These are phyloP conservation scores for Varecia variegata DNA, from an alignment of 2,797 vertebrate species.

Conservation along the genomic window DNA sequence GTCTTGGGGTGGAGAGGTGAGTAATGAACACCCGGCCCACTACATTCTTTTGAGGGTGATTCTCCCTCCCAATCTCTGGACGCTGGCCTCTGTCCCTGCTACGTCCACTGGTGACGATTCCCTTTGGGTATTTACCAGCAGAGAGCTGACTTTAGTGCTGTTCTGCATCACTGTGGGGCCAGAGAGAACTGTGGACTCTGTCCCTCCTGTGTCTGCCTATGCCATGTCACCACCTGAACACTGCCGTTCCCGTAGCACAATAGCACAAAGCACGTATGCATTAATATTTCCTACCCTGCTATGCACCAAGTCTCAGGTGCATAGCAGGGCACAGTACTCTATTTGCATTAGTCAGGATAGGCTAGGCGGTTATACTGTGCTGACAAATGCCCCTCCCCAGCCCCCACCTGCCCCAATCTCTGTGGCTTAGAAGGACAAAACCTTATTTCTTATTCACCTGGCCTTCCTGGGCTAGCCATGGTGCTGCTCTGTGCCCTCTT, in stretches of 20 bases:
- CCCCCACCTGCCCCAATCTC: neutral
- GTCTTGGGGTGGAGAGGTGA: neutral
- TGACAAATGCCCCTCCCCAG: neutral
- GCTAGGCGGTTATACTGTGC: neutral
- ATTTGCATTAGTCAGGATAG: neutral
- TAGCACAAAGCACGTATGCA: too few relatives aligned
- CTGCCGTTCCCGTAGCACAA: neutral
- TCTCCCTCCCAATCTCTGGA: neutral
- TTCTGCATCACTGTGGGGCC: neutral
- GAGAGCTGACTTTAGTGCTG: neutral
- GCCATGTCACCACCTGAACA: neutral
- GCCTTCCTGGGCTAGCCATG: neutral
- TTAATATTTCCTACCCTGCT: neutral
- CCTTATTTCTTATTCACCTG: neutral
- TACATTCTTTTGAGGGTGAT: neutral
- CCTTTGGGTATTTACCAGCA: neutral
- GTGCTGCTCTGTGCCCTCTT: neutral
- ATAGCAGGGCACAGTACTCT: neutral
- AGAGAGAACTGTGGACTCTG: neutral
- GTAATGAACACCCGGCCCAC: too few relatives aligned
- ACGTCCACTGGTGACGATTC: neutral
- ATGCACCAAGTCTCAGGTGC: neutral
- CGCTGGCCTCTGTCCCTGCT: neutral
- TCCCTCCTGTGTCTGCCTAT: neutral
- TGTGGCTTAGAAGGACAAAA: neutral